These are phyloP conservation scores for Lepidocolaptes lacrymiger DNA, from an alignment of 2,797 vertebrate genomes.

Conservation along the genomic window DNA sequence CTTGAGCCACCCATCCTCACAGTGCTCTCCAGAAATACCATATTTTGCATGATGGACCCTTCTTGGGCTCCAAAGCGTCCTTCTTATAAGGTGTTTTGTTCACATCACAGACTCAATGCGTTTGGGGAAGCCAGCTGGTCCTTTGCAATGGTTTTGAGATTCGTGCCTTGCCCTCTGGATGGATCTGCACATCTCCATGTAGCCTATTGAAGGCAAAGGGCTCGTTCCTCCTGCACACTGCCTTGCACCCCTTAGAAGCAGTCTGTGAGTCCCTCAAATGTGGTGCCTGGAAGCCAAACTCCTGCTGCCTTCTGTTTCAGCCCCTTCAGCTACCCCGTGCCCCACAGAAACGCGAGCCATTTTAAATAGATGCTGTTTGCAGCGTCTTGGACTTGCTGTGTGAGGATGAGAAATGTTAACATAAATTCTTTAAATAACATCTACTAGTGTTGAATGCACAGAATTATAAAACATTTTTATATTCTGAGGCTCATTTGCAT, in stretches of 20 bases:
- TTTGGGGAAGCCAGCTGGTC: fast-evolving
- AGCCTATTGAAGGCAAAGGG: neutral
- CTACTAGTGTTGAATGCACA: conserved; percentile 57
- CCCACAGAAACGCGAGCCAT: neutral
- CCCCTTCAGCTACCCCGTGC: neutral
- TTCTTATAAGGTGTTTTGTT: neutral
- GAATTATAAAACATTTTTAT: conserved; percentile 68
- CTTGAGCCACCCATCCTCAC: fast-evolving
- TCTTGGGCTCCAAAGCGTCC: neutral
- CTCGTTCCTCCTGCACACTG: neutral
- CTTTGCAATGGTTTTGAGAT: neutral
- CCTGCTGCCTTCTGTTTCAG: neutral
- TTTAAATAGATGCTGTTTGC: conserved; percentile 44
- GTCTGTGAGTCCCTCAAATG: neutral
- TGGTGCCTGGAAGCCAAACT: neutral
- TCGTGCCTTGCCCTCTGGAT: neutral
- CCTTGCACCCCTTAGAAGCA: neutral
- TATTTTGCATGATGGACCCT: neutral
- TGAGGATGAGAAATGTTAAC: conserved; percentile 60
- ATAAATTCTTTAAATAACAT: conserved; percentile 68
- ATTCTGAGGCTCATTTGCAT: conserved; percentile 65
- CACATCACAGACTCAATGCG: fast-evolving
- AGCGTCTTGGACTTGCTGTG: conserved; percentile 48
- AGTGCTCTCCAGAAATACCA: neutral
- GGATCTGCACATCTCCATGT: neutral